Base-by-base conservation (phyloP, 2,888 invertebrate genomes). In the Chalcis sispes region DNA sequence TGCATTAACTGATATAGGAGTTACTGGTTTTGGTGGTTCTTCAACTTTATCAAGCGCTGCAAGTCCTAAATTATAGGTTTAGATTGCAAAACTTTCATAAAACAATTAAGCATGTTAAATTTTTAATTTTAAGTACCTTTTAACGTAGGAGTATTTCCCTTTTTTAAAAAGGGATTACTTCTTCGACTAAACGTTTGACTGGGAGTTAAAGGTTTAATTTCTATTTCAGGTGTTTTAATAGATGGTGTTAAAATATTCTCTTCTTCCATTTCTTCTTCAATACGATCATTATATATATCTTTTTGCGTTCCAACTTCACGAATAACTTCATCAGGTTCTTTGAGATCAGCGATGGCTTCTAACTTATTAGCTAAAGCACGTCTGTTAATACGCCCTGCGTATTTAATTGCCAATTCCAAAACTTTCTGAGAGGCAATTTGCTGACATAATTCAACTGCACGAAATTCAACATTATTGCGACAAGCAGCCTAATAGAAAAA, bases 371-470 rank as follows among this genome's bases (percentile, higher is more conserved):
- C 95, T 56, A 98, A 90, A 83, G 95, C 93, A 81, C 93, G 92
- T 81, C 94, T 93, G 27, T 95, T 94, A 13, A 95, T 90, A 80
- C 95, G 93, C 0, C 93, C 92, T 0, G 97, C 96, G 89, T 97
- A 98, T 86, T 95, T 96, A n/a, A 95, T 93, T 0, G 96, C 97
- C 46, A 97, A 89, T 78, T 95, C 94, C 46, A 97, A 89, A 0
- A 96, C 90, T 56, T 94, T 93, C 1, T 93, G 92, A 83, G 95
- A 94, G 25, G 93, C 93, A 83, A 98, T 91, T 81, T 96, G 90
- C 84, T 95, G 94, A 88, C 96, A 95, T 20, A 98, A 90, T 88
- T 98, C 98, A 61, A 96, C 89, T 0, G 97, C 98, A 50, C 98
- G 91, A 82, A 93, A 94, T 85, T 98, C 97, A 80, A 94, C 91